Conservation (phyloP, 2,113 vertebrate genomes). For the Notarius quadriscutis region DNA sequence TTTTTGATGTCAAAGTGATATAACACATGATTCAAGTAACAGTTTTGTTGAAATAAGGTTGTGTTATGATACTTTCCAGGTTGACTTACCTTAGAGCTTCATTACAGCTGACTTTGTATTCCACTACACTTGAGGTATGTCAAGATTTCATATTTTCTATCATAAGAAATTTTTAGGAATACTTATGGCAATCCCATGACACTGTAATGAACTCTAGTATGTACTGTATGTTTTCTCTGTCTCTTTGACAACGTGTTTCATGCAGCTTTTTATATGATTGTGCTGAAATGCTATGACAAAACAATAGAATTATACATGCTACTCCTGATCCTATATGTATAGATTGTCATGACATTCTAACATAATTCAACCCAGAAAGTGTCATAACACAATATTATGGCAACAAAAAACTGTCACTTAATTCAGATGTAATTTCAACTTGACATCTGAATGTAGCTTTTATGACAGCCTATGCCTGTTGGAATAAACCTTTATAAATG, state of each 20-base stretch:
- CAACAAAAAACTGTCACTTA: background rate
- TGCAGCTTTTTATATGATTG: background rate
- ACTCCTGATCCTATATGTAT: background rate
- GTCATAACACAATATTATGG: background rate
- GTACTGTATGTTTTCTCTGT: background rate
- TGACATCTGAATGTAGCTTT: background rate
- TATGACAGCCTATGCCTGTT: background rate
- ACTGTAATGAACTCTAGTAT: background rate
- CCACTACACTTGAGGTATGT: background rate
- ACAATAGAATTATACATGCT: background rate
- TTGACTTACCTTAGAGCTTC: background rate
- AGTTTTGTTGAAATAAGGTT: background rate
- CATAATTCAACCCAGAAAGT: background rate
- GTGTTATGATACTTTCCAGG: background rate
- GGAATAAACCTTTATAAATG: slow-evolving; percentile 1
- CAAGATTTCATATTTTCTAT: background rate
- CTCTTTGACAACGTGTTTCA: background rate
- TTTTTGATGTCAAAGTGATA: background rate
- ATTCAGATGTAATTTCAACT: background rate
- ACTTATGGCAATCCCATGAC: background rate
- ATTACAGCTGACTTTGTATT: background rate
- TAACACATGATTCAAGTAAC: background rate
- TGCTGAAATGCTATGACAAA: no score
- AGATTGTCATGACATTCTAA: background rate
- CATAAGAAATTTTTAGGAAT: background rate